These are phyloP conservation scores for Pheucticus melanocephalus DNA, from an alignment of 2,113 vertebrate species.

Conservation along the genomic window DNA sequence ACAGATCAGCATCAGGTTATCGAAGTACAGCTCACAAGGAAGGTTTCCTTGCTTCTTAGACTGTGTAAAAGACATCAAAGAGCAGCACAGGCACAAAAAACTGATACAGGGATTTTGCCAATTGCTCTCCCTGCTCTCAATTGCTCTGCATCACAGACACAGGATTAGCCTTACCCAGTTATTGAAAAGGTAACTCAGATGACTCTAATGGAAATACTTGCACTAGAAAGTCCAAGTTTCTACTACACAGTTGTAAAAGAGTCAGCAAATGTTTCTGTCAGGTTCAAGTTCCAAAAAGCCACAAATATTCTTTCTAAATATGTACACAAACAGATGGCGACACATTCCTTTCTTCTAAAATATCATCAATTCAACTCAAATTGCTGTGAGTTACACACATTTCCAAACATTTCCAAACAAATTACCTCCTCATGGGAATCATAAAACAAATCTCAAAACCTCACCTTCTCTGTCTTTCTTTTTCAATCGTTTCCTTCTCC, in stretches of 20 bases:
- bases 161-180: neutral
- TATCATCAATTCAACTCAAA: neutral
- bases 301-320: neutral
- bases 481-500: slow-evolving; percentile 93
- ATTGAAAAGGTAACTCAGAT: neutral
- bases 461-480: slow-evolving; percentile 99
- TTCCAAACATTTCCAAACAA: slow-evolving; percentile 4
- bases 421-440: neutral
- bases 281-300: neutral
- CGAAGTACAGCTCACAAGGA: neutral
- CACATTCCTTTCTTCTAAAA: neutral
- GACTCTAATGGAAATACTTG: neutral
- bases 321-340: fast-evolving
- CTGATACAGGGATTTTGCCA: fast-evolving
- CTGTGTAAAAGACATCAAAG: neutral
- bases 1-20: neutral
- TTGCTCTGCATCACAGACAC: neutral
- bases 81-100: neutral
- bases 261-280: neutral
- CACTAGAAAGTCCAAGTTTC: neutral
- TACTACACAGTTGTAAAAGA: neutral
- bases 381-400: fast-evolving
- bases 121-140: neutral
- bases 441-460: neutral
- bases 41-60: neutral